Base-by-base conservation (phyloP, 1,140 invertebrate species). In the Drosophila lini region DNA sequence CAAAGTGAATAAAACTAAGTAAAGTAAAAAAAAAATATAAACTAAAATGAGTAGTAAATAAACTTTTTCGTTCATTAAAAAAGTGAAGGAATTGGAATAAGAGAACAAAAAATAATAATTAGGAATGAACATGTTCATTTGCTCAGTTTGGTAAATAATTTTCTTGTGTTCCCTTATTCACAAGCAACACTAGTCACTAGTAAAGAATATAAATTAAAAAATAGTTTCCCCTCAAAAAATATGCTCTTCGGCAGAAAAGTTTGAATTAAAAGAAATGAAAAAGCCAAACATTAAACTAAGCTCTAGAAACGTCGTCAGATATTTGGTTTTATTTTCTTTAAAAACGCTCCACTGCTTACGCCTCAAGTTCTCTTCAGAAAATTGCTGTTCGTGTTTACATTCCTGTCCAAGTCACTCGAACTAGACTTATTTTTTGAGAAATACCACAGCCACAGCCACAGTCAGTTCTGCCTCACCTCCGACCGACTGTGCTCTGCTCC, bases 351-450 rank as follows among this genome's bases (percentile, higher is more conserved):
- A 13, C 50, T 10, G 11, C 31, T 15, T 31, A 22, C 5, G 16
- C 15, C 58, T 60, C 31, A 52, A 34, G 31, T 53, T 31, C 19
- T 53, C 47, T 32, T 22, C 34, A 25, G 34, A 56, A 56, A 56
- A 61, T 53, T 52, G 58, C 31, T 42, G 38, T 64, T 44, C 52
- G 22, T 64, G 61, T 34, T 64, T 64, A 64, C 61, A 32, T 42
- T 22, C 55, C 28, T 38, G 28, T 11, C 40, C 55, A 36, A 60
- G 61, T 44, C 61, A 63, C 36, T 58, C 61, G 44, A 36, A 53
- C 58, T 22, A 31, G 52, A 53, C 50, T 56, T 63, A 32, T 22
- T 50, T 50, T 48, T 60, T 9, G 22, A 8, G 8, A 32, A 63
- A 31, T 31, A 32, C 41, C 62, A 11, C 40, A 16, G 28, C 42